phyloP scores from a whole-genome alignment of 2,113 vertebrate genomes.

The Phoxinus phoxinus region DNA sequence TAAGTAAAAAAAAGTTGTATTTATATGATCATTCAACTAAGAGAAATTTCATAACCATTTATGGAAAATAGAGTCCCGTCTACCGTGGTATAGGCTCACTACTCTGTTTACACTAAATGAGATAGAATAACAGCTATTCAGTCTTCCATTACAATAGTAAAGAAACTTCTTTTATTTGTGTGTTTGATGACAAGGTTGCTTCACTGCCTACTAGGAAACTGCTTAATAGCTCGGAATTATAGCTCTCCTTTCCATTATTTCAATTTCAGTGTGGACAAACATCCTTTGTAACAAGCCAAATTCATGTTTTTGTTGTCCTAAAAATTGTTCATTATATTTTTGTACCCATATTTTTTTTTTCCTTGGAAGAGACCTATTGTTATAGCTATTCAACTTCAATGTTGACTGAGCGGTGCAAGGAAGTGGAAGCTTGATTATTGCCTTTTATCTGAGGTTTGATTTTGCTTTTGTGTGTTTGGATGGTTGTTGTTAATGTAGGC shows the following conservation, averaged over 20 bases:
- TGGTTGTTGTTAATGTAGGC: slow-evolving; percentile 14
- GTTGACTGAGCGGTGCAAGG: slow-evolving; percentile 13
- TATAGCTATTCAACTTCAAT: slow-evolving; percentile 36
- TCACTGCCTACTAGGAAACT: background rate
- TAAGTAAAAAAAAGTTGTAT: no score
- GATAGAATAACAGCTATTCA: no score
- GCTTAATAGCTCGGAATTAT: background rate
- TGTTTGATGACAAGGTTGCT: background rate
- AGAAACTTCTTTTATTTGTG: background rate
- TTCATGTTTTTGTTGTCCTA: background rate
- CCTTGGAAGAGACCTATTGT: slow-evolving; percentile 41
- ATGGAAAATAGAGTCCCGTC: no score
- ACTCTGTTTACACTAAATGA: no score
- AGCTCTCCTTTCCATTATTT: background rate
- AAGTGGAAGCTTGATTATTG: slow-evolving; percentile 39
- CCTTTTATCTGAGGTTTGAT: slow-evolving; percentile 40
- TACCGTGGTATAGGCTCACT: no score
- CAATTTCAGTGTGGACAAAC: background rate
- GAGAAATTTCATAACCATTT: no score
- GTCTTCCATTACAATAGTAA: background rate
- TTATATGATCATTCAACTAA: no score
- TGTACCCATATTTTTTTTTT: background rate
- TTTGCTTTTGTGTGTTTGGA: slow-evolving; percentile 30
- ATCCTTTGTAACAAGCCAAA: background rate
- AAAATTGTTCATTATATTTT: slow-evolving; percentile 27